Evolutionary conservation across 2,888 invertebrate species (phyloP), one percentile per base, ranked within the genome.

Genomic region (Ptilodon capucinus): DNA sequence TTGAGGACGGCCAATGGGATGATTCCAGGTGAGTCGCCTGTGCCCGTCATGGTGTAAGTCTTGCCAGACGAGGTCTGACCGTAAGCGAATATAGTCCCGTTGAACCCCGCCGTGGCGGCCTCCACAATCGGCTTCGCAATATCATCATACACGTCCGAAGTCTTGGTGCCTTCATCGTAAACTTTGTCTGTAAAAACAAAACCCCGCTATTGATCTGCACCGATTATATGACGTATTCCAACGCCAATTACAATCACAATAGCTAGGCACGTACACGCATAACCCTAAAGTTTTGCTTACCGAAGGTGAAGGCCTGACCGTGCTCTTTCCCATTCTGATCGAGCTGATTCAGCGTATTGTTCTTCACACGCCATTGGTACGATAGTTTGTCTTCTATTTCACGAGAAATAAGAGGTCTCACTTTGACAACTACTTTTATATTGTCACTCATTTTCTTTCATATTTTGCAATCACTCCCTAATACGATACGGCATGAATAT

Each of bases 41-140:
- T 92, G 0, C 98, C 98, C 74, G 95, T 92, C 95, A 97, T 96
- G 0, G 96, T 97, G 67, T 94, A 94, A 0, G 97, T 97, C 81
- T 97, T 97, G 44, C 97, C 98, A 0, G 97, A 97, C 0, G 97
- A 95, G 4, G 97, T 97, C 81, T 97, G 97, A 6, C 97, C 97
- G 77, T 98, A 98, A 0, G 97, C 97, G 86, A 98, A 97, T 58
- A 98, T 94, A 0, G 97, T 97, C 1, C 96, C 97, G 78, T 97
- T 96, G 64, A 96, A 94, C 2, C 97, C 97, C 54, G 93, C 92
- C 11, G 95, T 89, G 0, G 94, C 93, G 0, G 95, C 92, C 54
- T 94, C 92, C 2, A 96, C 94, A 54, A 96, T 94, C 0, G 95
- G 95, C 63, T 93, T 92, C 0, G 94, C 95, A 57, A 95, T 87